Evolutionary conservation across 1,140 invertebrate species (phyloP), one percentile per base, ranked within the genome.

Genomic region (Liolophura sinensis): DNA sequence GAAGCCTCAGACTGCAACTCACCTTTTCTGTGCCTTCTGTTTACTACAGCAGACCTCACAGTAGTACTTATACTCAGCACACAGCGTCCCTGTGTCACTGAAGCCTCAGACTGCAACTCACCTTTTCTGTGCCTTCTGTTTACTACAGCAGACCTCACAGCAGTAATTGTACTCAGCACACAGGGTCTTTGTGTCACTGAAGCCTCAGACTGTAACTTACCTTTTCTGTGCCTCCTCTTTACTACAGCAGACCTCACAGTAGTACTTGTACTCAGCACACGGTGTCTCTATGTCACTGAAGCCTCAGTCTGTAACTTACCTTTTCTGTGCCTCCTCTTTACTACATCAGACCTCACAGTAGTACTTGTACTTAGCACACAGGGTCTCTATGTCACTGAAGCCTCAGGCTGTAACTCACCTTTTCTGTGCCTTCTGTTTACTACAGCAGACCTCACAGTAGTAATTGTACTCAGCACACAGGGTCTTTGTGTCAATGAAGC

Each of bases 131-230:
- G 96, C 96, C 88, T 99, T 96, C 85, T 99, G 96, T 85, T 98
- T 98, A 83, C 94, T 96, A 84, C 93, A 94, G 82, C 97, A 99
- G 75, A 96, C 93, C 87, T 99, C 96, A 86, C 97, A 99, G 85
- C 97, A 97, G 81, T 98, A 99, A 87, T 99, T 99, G 87, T 98
- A 97, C 83, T 99, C 97, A 77, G 92, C 94, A 85, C 95, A 96
- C 15, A 99, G 87, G 24, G 96, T 98, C 85, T 99, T 96, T 64
- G 95, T 98, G 85, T 96, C 96, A 77, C 93, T 96, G 84, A 97
- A 99, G 84, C 94, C 96, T 72, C 93, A 25, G 24, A 9, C 16
- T 6, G 16, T n/a, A 6, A 64, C 51, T 62, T 31, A 74, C 81
- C 78, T 81, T 85, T 92, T 92, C 84, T 92, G 91, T 51, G 96